phyloP scores from a whole-genome alignment of 2,888 invertebrate genomes.

The Eledone cirrhosa region DNA sequence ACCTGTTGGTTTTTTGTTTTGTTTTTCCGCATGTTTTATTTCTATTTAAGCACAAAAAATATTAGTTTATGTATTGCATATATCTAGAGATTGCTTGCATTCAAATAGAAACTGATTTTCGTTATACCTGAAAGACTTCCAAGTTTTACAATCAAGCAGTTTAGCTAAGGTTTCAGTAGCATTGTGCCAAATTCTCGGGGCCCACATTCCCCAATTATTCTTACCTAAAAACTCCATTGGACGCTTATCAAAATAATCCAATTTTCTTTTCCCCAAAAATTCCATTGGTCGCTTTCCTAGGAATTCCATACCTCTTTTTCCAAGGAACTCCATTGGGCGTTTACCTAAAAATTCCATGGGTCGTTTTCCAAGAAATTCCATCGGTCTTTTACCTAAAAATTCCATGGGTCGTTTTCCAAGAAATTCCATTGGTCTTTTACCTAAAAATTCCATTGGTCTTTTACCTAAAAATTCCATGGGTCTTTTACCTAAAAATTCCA shows the following conservation, averaged over 20 bases:
- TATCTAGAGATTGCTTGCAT: too few species aligned
- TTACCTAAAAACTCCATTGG: conserved; percentile 10
- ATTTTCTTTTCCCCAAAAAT: conserved; percentile 16
- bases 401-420: conserved; percentile 18
- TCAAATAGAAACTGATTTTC: too few species aligned
- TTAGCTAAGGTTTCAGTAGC: too few species aligned
- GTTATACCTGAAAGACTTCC: too few species aligned
- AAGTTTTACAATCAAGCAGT: too few species aligned
- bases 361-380: conserved; percentile 26
- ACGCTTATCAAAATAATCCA: conserved; percentile 21
- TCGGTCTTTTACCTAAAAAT: conserved; percentile 18
- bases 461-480: conserved; percentile 23
- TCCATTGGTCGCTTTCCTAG: conserved; percentile 19
- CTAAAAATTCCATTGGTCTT: background rate
- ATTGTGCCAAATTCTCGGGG: too few species aligned
- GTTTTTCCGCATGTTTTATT: too few species aligned
- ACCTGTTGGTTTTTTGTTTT: too few species aligned
- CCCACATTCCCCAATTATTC: background rate
- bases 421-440: conserved; percentile 13
- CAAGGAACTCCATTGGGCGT: conserved; percentile 17
- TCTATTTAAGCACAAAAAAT: too few species aligned
- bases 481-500: conserved; percentile 26
- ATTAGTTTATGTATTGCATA: too few species aligned
- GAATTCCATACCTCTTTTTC: conserved; percentile 17
- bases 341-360: conserved; percentile 27